Evolutionary conservation across 2,888 invertebrate species (phyloP).

Genomic region (Cryptocephalus moraei): DNA sequence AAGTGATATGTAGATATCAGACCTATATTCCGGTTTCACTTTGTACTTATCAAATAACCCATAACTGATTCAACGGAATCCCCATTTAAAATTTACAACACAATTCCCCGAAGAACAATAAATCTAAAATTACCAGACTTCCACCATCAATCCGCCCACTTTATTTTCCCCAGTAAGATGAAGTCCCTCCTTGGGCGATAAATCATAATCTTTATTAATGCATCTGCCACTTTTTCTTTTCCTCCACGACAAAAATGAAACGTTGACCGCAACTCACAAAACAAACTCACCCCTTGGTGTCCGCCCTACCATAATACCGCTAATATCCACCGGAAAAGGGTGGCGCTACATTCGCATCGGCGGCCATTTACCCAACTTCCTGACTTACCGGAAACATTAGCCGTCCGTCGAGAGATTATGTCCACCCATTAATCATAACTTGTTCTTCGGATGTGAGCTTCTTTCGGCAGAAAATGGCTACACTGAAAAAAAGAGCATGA

Average conservation of each 20-base stretch:
- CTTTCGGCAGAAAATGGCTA: conserved; percentile 23
- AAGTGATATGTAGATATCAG: too few species aligned
- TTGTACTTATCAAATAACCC: too few species aligned
- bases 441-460: conserved; percentile 26
- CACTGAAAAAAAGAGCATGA: conserved; percentile 5
- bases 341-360: conserved; percentile 29
- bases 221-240: conserved; percentile 1
- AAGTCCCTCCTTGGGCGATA: too few species aligned
- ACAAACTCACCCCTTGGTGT: conserved; percentile 31
- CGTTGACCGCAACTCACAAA: conserved; percentile 8
- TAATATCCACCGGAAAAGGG: conserved; percentile 37
- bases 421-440: conserved; percentile 37
- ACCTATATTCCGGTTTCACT: too few species aligned
- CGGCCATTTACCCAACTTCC: conserved; percentile 38
- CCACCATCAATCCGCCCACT: too few species aligned
- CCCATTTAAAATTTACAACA: too few species aligned
- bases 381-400: conserved; percentile 39
- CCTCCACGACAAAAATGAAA: background rate
- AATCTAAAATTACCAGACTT: too few species aligned
- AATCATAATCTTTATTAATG: too few species aligned
- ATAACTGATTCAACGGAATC: too few species aligned
- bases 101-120: too few species aligned
- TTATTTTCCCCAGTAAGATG: too few species aligned
- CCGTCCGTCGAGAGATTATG: conserved; percentile 35
- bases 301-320: conserved; percentile 37